These are phyloP conservation scores for Panthera tigris DNA, from an alignment of 2,113 vertebrate species.

Conservation along the genomic window DNA sequence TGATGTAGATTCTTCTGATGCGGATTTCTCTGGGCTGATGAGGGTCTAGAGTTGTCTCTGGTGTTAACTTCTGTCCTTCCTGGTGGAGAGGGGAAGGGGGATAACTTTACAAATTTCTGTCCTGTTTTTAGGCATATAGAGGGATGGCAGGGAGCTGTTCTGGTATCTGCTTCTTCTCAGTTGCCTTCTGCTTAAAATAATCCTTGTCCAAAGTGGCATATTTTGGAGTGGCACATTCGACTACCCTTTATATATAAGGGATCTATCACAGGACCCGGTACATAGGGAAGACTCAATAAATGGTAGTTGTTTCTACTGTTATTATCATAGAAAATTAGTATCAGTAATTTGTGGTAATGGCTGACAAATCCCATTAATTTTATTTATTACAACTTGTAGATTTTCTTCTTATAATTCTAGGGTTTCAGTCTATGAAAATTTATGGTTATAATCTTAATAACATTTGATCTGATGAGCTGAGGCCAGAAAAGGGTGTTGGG, in stretches of 20 bases:
- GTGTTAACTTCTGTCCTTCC: background rate
- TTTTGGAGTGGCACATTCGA: background rate
- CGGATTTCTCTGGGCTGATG: background rate
- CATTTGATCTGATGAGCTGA: background rate
- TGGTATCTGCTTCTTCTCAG: background rate
- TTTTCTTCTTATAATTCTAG: background rate
- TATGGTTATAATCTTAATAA: background rate
- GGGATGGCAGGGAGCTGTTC: background rate
- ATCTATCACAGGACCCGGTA: background rate
- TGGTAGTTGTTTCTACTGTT: background rate
- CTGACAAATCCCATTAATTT: background rate
- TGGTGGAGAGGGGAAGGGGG: background rate
- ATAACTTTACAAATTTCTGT: background rate
- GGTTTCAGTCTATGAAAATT: background rate
- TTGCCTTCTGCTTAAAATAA: background rate
- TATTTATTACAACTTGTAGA: background rate
- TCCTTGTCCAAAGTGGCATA: background rate
- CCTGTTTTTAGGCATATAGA: background rate
- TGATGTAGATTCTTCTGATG: background rate
- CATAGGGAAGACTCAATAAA: background rate
- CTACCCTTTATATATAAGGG: background rate
- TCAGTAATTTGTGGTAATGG: background rate
- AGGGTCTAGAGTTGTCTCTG: background rate
- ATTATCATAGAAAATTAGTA: background rate
- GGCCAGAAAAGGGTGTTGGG: background rate